Evolutionary conservation across 2,113 vertebrate species (phyloP).

Genomic region (Tetraodon nigroviridis): DNA sequence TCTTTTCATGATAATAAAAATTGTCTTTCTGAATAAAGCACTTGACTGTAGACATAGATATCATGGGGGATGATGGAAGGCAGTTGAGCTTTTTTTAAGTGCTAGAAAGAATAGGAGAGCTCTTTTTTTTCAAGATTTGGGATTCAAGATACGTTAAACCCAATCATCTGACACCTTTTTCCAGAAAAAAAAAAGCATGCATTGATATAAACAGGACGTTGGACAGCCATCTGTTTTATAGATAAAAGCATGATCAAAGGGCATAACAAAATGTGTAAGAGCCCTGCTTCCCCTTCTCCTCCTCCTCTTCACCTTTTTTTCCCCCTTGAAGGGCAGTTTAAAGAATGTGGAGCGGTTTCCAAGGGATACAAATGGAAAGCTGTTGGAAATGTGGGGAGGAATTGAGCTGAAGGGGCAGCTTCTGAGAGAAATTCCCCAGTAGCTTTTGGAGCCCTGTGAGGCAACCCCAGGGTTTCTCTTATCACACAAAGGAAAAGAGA

Average conservation of each 20-base stretch:
- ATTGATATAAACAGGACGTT: slow-evolving; percentile 67
- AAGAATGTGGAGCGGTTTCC: slow-evolving; percentile 80
- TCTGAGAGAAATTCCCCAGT: slow-evolving; percentile 76
- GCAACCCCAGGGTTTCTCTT: slow-evolving; percentile 74
- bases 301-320: slow-evolving; percentile 4
- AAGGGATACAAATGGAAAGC: slow-evolving; percentile 83
- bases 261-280: slow-evolving; percentile 73
- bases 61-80: slow-evolving; percentile 54
- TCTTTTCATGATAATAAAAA: slow-evolving; percentile 51
- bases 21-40: slow-evolving; percentile 55
- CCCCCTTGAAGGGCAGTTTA: slow-evolving; percentile 72
- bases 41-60: slow-evolving; percentile 60
- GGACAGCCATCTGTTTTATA: slow-evolving; percentile 76
- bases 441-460: slow-evolving; percentile 75
- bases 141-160: slow-evolving; percentile 58
- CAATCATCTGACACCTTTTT: slow-evolving; percentile 53
- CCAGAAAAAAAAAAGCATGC: slow-evolving; percentile 42
- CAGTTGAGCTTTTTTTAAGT: slow-evolving; percentile 33
- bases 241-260: slow-evolving; percentile 79
- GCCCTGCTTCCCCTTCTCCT: slow-evolving; percentile 15
- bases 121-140: slow-evolving; percentile 63
- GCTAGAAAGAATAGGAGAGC: slow-evolving; percentile 50
- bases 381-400: slow-evolving; percentile 78
- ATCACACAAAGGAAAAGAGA: slow-evolving; percentile 71
- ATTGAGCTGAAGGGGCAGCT: slow-evolving; percentile 69